phyloP scores from a whole-genome alignment of 2,888 invertebrate species.

The Drosophila borborema region DNA sequence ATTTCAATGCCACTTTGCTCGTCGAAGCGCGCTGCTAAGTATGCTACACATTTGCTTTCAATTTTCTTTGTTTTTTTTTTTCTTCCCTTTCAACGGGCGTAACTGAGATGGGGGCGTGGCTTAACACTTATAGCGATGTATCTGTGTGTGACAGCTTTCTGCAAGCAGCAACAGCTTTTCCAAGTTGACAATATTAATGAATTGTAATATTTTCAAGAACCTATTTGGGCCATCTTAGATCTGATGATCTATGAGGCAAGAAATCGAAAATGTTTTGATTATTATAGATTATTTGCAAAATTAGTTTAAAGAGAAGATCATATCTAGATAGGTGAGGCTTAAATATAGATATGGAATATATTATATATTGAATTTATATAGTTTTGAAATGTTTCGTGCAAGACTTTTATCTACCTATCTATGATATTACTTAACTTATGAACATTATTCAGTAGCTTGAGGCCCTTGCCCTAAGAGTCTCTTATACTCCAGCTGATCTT shows the following conservation, averaged over 20 bases:
- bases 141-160: conserved; percentile 4
- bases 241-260: background rate
- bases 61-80: conserved; percentile 48
- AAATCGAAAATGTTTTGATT: background rate
- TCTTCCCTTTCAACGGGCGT: conserved; percentile 11
- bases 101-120: background rate
- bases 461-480: background rate
- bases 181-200: conserved; percentile 14
- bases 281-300: background rate
- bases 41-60: conserved; percentile 68
- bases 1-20: conserved; percentile 74
- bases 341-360: background rate
- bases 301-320: background rate
- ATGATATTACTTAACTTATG: background rate
- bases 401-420: background rate
- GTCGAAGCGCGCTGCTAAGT: conserved; percentile 64
- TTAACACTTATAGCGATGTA: background rate
- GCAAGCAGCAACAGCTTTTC: conserved; percentile 4
- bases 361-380: background rate
- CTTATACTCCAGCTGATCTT: background rate
- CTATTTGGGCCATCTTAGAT: background rate
- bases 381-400: background rate
- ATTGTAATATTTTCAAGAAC: background rate
- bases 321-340: background rate
- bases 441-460: background rate